Base-by-base conservation (phyloP, 53 echinoderm and acorn worm species). In the Patiria pectinifera region DNA sequence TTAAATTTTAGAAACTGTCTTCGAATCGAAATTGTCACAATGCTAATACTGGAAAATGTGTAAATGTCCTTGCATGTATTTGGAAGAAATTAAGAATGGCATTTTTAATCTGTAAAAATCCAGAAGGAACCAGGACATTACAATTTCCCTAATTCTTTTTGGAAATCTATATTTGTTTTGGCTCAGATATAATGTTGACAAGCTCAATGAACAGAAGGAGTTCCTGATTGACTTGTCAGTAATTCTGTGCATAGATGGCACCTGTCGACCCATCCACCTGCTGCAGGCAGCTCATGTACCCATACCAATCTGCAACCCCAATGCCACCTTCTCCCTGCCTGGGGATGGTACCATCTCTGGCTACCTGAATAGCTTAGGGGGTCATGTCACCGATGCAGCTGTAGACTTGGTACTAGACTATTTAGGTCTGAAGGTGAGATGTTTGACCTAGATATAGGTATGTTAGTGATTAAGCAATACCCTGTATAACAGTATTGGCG, bases 261-360 rank as follows among this genome's bases (percentile, higher is more conserved):
- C 48, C 70, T 79, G 86, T 58, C 86, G 48, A 26, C 80, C 79
- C 4, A 81, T 92, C 80, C 48, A 79, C 59, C 58, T 92, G 48
- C 48, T 92, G 11, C 80, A 78, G 22, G 82, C 48, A 69, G 87
- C 82, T 16, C 86, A 82, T 4, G 59, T 92, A 19, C 92, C 92
- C 59, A 92, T 92, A 48, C 83, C 83, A 72, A 2, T 91, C 72
- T 91, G 91, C 69, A 91, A 83, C 75, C 48, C 71, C 18, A 92
- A 91, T 49, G 83, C 83, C 13, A 91, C 83, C 58, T 53, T 91
- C 18, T 83, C 49, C 83, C 66, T 91, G 15, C 91, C 91, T 19
- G 91, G 91, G 5, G 91, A 83, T 83, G 91, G 91, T 1, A 83
- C 91, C 25, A 58, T 91, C 35, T 43, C 16, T 23, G 92, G 92